Base-by-base conservation (phyloP, 2,888 invertebrate species). In the Cataglyphis rosenhaueri region DNA sequence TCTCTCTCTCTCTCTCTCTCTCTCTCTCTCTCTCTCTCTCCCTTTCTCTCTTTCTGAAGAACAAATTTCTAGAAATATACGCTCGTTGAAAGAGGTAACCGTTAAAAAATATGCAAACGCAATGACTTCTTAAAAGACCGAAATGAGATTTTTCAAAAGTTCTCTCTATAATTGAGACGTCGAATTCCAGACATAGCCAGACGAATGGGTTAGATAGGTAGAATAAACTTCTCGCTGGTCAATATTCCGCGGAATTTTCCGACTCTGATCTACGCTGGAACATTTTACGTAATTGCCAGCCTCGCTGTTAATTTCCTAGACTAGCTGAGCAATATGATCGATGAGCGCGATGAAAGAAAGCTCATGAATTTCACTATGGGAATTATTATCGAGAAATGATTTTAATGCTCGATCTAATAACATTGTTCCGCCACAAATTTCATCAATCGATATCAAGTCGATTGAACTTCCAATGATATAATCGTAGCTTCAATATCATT, bases 381-480 rank as follows among this genome's bases (percentile, higher is more conserved):
- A 29, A 29, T 21, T 57, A 78, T 78, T 71, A 78, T 78, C 73
- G 74, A 71, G 57, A 78, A 79, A 59, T 74, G 25, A 79, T 73
- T 79, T 79, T 74, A 73, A 79, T 73, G 61, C 32, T 73, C 10
- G 25, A 3, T 44, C 52, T 44, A 44, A 61, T 79, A 78, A 73
- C 21, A 59, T 74, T 79, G 44, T 79, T 44, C 18, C 5, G 18
- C 15, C 8, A 29, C 21, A 4, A 78, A 44, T 79, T 78, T 79
- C 12, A 73, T 25, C 21, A 78, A 59, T 59, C 59, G 35, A 78
- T 59, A 59, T 21, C n/a, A n/a, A 29, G n/a, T 9, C 3, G 35
- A 44, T 59, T 71, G n/a, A 8, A 71, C 2, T 15, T 21, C 10
- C 15, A 44, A 78, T 32, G n/a, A 18, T 25, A 8, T 52, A 29